phyloP scores from a whole-genome alignment of 2,888 invertebrate species.

The Drosophila basisetae region DNA sequence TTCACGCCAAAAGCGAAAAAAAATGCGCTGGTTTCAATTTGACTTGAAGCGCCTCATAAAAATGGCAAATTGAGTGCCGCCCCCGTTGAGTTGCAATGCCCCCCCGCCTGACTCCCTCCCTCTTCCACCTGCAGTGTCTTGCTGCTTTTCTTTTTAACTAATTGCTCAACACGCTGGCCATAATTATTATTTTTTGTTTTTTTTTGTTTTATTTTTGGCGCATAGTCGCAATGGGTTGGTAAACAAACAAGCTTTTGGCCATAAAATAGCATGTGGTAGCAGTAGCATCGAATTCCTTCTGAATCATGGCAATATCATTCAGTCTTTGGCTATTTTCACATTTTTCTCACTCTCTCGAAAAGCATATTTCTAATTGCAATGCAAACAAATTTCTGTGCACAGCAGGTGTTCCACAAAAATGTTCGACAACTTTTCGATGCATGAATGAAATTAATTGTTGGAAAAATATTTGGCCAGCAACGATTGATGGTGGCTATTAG shows the following conservation, averaged over 20 bases:
- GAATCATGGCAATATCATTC: conserved; percentile 1
- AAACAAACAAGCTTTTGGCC: conserved; percentile 68
- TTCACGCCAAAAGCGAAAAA: conserved; percentile 39
- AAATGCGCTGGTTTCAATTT: conserved; percentile 64
- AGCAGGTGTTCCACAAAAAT: conserved; percentile 48
- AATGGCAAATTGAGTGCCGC: conserved; percentile 81
- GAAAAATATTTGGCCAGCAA: conserved; percentile 61
- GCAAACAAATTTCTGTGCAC: conserved; percentile 64
- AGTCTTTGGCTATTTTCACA: conserved; percentile 10
- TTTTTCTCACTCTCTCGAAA: conserved; percentile 4
- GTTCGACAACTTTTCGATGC: conserved; percentile 39
- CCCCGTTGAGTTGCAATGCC: conserved; percentile 66
- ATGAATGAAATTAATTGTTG: conserved; percentile 69
- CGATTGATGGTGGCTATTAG: conserved; percentile 47
- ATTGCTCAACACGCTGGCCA: conserved; percentile 65
- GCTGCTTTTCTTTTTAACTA: conserved; percentile 55
- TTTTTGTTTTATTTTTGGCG: conserved; percentile 36
- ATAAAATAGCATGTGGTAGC: conserved; percentile 76
- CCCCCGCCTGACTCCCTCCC: not conserved
- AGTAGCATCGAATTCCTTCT: conserved; percentile 46
- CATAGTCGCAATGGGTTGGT: conserved; percentile 51
- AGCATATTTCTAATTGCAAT: conserved; percentile 71
- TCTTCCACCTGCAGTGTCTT: conserved; percentile 30
- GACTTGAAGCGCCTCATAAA: conserved; percentile 75
- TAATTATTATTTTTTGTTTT: conserved; percentile 55